Conservation (phyloP, 2,888 invertebrate genomes). For the Ypsolopha sequella region DNA sequence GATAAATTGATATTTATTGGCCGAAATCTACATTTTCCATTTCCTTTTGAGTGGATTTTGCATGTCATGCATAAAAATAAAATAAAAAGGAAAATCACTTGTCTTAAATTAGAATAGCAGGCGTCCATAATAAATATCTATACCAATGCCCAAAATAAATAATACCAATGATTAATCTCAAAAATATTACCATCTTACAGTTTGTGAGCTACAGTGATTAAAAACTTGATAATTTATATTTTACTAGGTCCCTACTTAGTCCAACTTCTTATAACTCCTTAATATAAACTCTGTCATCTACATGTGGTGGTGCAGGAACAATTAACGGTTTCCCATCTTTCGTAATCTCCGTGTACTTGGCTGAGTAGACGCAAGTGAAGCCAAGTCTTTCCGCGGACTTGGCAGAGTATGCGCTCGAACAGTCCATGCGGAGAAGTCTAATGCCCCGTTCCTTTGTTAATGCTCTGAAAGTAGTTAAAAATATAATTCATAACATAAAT, state of each 20-base stretch:
- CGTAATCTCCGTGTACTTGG: slow-evolving; percentile 75
- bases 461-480: slow-evolving; percentile 62
- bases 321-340: slow-evolving; percentile 73
- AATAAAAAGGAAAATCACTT: no score
- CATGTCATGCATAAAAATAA: no score
- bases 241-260: background rate
- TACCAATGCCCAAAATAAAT: no score
- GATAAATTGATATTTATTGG: no score
- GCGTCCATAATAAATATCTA: no score
- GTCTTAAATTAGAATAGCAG: no score
- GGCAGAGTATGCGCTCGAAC: slow-evolving; percentile 82
- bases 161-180: no score
- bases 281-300: slow-evolving; percentile 68
- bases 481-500: background rate
- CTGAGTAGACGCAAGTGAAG: slow-evolving; percentile 75
- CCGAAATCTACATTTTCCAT: no score
- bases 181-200: no score
- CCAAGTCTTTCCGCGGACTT: slow-evolving; percentile 78
- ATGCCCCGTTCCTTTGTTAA: slow-evolving; percentile 63
- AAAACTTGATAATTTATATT: no score
- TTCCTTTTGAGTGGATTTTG: no score
- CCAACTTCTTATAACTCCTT: slow-evolving; percentile 34
- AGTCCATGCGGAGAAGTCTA: slow-evolving; percentile 76
- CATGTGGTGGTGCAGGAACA: slow-evolving; percentile 75
- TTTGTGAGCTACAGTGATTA: no score